phyloP scores from a whole-genome alignment of 2,888 invertebrate genomes.

The Cosmia pyralina region DNA sequence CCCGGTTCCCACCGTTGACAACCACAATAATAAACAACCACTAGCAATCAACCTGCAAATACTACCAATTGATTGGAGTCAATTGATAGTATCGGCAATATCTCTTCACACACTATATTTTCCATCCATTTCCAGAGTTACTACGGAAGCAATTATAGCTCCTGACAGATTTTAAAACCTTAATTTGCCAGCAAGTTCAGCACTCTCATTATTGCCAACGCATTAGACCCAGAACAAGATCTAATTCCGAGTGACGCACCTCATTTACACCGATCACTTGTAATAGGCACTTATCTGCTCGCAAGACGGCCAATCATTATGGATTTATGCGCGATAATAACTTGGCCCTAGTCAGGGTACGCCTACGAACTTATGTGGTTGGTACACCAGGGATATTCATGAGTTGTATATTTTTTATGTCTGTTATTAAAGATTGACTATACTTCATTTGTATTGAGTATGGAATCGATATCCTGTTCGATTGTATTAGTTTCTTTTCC shows the following conservation, averaged over 20 bases:
- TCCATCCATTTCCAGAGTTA: constrained; percentile 21
- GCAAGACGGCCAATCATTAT: constrained; percentile 79
- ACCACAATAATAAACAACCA: constrained; percentile 5
- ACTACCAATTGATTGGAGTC: constrained; percentile 13
- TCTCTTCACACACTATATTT: constrained; percentile 28
- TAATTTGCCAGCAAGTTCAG: constrained; percentile 40
- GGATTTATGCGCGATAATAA: constrained; percentile 84
- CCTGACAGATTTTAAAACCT: constrained; percentile 34
- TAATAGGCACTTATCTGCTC: constrained; percentile 76
- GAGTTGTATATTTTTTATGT: constrained; percentile 47
- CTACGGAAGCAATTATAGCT: constrained; percentile 32
- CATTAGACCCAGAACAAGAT: constrained; percentile 71
- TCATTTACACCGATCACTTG: constrained; percentile 80
- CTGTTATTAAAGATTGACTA: constrained; percentile 53
- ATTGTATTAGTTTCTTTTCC: constrained; percentile 10
- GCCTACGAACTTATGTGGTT: constrained; percentile 65
- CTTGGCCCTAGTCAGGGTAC: constrained; percentile 66
- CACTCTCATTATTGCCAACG: constrained; percentile 68
- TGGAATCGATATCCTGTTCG: constrained; percentile 34
- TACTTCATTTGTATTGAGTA: constrained; percentile 43
- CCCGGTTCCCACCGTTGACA: constrained; percentile 35
- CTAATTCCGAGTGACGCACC: constrained; percentile 74
- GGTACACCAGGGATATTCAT: constrained; percentile 37
- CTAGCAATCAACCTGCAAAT: constrained; percentile 7
- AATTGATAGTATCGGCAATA: too few relatives aligned